Percentiles rank a stretch among this genome's conserved stretches.
phyloP scores from a whole-genome alignment of 2,888 invertebrate species.

The Drosophila nigricruria region DNA sequence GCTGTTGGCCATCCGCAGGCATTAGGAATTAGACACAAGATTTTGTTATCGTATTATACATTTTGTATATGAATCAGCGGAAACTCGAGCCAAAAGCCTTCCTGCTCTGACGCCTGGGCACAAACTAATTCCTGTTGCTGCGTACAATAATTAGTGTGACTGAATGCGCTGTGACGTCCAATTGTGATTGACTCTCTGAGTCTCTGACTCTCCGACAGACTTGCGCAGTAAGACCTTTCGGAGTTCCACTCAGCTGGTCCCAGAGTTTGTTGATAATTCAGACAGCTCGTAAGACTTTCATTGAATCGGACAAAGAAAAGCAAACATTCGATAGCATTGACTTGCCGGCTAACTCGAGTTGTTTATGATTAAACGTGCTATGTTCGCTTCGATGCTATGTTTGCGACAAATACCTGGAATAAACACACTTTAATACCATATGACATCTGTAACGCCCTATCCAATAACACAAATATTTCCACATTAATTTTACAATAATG shows the following conservation, averaged over 20 bases:
- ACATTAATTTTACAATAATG: not conserved
- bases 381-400: too few relatives aligned
- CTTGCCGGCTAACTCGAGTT: constrained; percentile 47
- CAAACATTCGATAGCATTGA: constrained; percentile 28
- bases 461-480: not conserved
- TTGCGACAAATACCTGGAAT: not conserved
- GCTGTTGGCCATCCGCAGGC: constrained; percentile 21
- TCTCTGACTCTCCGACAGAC: constrained; percentile 13
- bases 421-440: not conserved
- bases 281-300: not conserved
- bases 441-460: not conserved
- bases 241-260: constrained; percentile 44
- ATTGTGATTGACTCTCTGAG: constrained; percentile 11
- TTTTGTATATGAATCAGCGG: constrained; percentile 21
- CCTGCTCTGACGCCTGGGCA: constrained; percentile 53
- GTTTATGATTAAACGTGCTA: constrained; percentile 35
- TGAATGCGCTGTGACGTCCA: constrained; percentile 15
- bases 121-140: constrained; percentile 76
- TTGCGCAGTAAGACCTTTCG: constrained; percentile 58
- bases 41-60: constrained; percentile 29
- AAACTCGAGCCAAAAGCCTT: constrained; percentile 25
- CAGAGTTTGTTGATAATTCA: constrained; percentile 11
- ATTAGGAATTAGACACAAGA: constrained; percentile 18
- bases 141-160: constrained; percentile 8
- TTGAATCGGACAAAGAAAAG: not conserved